These are phyloP conservation scores for Harpalus rubripes DNA, from an alignment of 2,888 invertebrate species.

Conservation along the genomic window DNA sequence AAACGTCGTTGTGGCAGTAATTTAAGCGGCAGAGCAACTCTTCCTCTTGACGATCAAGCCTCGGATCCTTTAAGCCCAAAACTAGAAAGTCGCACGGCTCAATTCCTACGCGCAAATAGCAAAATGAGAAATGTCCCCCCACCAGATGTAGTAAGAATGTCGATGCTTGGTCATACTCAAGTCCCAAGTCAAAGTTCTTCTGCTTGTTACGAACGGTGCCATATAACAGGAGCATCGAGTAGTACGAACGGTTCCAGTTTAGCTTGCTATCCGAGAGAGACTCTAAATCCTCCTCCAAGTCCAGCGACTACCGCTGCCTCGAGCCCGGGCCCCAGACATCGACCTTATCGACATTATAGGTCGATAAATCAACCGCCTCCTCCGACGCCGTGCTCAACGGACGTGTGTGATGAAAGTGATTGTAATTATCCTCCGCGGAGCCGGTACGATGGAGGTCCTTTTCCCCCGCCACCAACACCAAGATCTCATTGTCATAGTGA, in stretches of 20 bases:
- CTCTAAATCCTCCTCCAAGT: constrained; percentile 94
- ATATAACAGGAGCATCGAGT: constrained; percentile 83
- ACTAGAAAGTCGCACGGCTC: constrained; percentile 73
- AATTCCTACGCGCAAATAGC: constrained; percentile 72
- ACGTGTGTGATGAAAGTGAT: constrained; percentile 92
- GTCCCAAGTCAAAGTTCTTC: constrained; percentile 81
- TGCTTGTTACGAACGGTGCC: constrained; percentile 85
- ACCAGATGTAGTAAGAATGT: constrained; percentile 82
- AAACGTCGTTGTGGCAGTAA: constrained; percentile 64
- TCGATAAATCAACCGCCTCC: constrained; percentile 92
- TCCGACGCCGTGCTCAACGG: constrained; percentile 96
- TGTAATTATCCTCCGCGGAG: constrained; percentile 77
- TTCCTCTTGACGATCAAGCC: constrained; percentile 80
- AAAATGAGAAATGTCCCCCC: constrained; percentile 76
- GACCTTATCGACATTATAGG: constrained; percentile 87
- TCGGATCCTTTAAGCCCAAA: constrained; percentile 84
- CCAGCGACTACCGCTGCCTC: constrained; percentile 88
- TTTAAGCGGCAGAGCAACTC: constrained; percentile 52
- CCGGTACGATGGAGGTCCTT: constrained; percentile 84
- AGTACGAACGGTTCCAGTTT: constrained; percentile 82
- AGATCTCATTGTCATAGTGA: constrained; percentile 87
- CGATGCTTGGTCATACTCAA: constrained; percentile 81
- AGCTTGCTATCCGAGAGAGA: constrained; percentile 88
- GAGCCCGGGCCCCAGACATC: constrained; percentile 77
- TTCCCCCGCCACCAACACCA: constrained; percentile 88